Evolutionary conservation across 2,113 vertebrate genomes (phyloP).

Genomic region (Aspidoscelis tigris): DNA sequence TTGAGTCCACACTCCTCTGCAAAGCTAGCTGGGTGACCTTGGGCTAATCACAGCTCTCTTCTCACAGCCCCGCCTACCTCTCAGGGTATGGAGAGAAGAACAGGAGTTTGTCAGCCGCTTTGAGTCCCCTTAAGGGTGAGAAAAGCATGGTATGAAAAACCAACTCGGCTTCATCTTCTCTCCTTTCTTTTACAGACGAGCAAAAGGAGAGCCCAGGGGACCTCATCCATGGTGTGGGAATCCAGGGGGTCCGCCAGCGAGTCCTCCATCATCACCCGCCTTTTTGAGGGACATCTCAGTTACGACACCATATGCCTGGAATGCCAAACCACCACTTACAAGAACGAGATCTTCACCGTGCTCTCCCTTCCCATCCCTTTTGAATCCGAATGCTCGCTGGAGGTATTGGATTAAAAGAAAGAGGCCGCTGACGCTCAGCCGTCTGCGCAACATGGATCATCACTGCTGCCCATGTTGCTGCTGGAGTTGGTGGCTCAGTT

Average conservation of each 20-base stretch:
- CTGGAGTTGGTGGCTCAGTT: too few species aligned
- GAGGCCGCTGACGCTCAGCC: background rate
- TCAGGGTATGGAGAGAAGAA: too few species aligned
- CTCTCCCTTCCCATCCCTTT: slow-evolving; percentile 86
- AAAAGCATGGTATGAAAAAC: too few species aligned
- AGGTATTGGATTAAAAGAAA: slow-evolving; percentile 67
- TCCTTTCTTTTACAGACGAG: slow-evolving; percentile 47
- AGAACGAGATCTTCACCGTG: slow-evolving; percentile 79
- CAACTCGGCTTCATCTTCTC: background rate
- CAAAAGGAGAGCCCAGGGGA: slow-evolving; percentile 33
- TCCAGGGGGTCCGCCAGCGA: slow-evolving; percentile 38
- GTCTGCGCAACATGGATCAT: too few species aligned
- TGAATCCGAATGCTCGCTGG: slow-evolving; percentile 75
- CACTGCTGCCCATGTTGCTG: too few species aligned
- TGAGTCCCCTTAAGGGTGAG: too few species aligned
- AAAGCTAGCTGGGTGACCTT: too few species aligned
- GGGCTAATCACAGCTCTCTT: too few species aligned
- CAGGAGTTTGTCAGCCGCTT: too few species aligned
- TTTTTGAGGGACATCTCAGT: slow-evolving; percentile 86
- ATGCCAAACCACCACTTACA: slow-evolving; percentile 75
- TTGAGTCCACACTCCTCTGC: too few species aligned
- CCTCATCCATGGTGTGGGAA: background rate
- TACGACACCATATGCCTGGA: slow-evolving; percentile 76
- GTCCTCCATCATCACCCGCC: slow-evolving; percentile 77
- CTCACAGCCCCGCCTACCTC: too few species aligned